Evolutionary conservation across 1,140 invertebrate species (phyloP), one percentile per base, ranked within the genome.

Genomic region (Drosophila watanabei): DNA sequence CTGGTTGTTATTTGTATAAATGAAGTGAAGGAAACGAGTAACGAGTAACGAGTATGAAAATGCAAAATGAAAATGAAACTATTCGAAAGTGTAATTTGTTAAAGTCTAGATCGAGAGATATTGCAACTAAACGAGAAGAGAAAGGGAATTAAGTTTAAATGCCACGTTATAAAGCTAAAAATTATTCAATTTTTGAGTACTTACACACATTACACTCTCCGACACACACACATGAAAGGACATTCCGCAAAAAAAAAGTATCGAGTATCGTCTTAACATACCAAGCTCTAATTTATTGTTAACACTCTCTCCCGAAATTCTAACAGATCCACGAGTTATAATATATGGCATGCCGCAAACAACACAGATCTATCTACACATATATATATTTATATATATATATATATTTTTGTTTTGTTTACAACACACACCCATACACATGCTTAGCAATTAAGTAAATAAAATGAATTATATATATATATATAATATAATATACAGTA

Each of bases 381-480:
- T 11, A 51, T 30, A 68, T 41, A 65, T 49, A 59, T 75, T n/a
- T n/a, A 52, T 73, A 13, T 43, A 14, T 9, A 54, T 54, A 59
- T 30, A 66, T 60, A 60, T 76, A 41, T 75, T 37, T 52, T 51
- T 57, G 54, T 78, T 61, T 68, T 58, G 49, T 78, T 78, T 78
- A 56, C 39, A 77, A 75, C 58, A 79, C 68, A 79, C 75, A 63
- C 51, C 76, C 69, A 76, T 58, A 84, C 70, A 76, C 49, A 77
- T 65, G 77, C 81, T 76, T 84, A 84, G 81, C 49, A 43, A 45
- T 68, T 84, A 84, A 84, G 81, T 84, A 84, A 84, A 80, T 84
- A 65, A 84, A 84, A 84, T 84, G 80, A 84, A 84, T 76, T 66
- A 83, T 60, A 84, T 80, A 80, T 63, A 80, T 80, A 80, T 59